These are phyloP conservation scores for Lemur catta DNA, from an alignment of 2,797 vertebrate species.

Conservation along the genomic window DNA sequence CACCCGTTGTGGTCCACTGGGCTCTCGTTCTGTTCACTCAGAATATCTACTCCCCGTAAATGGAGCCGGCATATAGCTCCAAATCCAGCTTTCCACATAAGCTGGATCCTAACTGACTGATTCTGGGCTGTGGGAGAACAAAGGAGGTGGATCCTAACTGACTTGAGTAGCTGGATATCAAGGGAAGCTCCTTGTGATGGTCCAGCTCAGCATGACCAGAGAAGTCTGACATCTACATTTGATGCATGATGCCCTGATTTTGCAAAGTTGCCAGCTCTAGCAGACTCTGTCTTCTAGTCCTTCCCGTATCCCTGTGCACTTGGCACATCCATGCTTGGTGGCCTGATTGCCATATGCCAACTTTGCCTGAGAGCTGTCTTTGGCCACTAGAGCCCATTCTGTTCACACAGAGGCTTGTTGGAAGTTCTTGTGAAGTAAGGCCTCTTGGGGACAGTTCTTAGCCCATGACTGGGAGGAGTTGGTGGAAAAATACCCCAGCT, in stretches of 20 bases:
- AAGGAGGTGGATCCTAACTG: not conserved
- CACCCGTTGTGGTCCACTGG: rapidly evolving
- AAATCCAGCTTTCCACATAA: not conserved
- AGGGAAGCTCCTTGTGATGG: not conserved
- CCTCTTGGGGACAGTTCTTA: not conserved
- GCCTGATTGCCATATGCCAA: not conserved
- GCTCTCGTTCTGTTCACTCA: not conserved
- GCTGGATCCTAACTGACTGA: no score
- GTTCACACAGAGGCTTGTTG: not conserved
- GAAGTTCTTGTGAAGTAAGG: not conserved
- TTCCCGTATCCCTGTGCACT: not conserved
- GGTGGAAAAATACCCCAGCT: not conserved
- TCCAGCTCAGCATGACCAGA: not conserved
- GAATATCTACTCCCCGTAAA: not conserved
- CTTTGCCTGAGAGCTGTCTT: not conserved
- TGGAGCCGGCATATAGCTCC: not conserved
- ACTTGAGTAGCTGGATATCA: not conserved
- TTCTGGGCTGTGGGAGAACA: not conserved
- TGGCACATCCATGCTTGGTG: not conserved
- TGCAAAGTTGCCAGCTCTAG: not conserved
- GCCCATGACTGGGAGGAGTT: not conserved
- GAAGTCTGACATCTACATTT: not conserved
- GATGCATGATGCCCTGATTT: not conserved
- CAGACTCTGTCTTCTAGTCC: not conserved
- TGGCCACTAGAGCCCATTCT: not conserved